These are phyloP conservation scores for Agrochola circellaris DNA, from an alignment of 2,888 invertebrate species.

Conservation along the genomic window DNA sequence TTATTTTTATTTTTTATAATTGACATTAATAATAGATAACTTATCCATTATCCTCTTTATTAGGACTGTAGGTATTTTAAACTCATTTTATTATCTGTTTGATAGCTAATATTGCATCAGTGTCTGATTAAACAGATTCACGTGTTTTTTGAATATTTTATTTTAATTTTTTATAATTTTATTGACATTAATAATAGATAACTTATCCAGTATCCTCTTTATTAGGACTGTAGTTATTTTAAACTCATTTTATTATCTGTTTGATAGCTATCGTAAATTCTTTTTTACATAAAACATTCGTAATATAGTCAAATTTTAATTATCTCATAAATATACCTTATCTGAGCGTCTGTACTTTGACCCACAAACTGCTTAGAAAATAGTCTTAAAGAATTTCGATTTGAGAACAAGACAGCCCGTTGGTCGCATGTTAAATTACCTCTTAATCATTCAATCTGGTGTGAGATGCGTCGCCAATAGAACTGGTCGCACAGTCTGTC, in stretches of 20 bases:
- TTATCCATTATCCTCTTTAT: neutral
- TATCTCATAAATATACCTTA: constrained; percentile 28
- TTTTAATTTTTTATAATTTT: constrained; percentile 10
- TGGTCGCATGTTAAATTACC: constrained; percentile 51
- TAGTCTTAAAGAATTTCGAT: constrained; percentile 14
- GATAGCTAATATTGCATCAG: constrained; percentile 40
- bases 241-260: constrained; percentile 21
- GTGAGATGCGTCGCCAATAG: constrained; percentile 57
- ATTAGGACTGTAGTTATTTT: constrained; percentile 10
- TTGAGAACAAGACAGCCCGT: constrained; percentile 31
- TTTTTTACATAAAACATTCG: neutral
- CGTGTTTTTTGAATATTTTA: constrained; percentile 12
- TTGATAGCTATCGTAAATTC: constrained; percentile 5
- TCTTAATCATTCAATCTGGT: constrained; percentile 65
- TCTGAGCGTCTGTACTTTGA: constrained; percentile 22
- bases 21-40: constrained; percentile 23
- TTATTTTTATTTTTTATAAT: constrained; percentile 14
- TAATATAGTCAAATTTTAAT: constrained; percentile 19
- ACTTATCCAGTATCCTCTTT: neutral
- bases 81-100: constrained; percentile 18
- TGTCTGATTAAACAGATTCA: constrained; percentile 25
- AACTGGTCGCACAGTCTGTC: constrained; percentile 53
- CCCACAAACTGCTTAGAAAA: constrained; percentile 18
- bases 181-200: constrained; percentile 25
- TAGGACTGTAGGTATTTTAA: constrained; percentile 13